Evolutionary conservation across 2,888 invertebrate species (phyloP).

Genomic region (Podabrus alpinus): DNA sequence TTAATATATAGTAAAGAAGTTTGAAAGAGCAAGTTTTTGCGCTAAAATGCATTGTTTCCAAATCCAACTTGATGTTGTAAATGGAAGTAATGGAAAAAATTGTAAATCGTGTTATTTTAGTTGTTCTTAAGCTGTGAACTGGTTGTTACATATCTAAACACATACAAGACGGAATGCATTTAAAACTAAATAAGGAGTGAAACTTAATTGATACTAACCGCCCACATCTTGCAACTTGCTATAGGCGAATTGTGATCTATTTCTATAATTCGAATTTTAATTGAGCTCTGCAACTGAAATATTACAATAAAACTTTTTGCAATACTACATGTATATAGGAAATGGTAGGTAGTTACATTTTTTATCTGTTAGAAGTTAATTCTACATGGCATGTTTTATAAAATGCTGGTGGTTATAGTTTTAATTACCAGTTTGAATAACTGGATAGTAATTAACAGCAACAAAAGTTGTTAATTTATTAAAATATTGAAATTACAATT

Average conservation of each 20-base stretch:
- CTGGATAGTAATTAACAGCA: neutral
- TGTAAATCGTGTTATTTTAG: slow-evolving; percentile 23
- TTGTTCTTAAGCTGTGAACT: slow-evolving; percentile 11
- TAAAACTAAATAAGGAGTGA: slow-evolving; percentile 41
- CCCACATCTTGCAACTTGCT: slow-evolving; percentile 39
- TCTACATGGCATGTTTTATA: neutral
- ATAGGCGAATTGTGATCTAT: slow-evolving; percentile 35
- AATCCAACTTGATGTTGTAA: neutral
- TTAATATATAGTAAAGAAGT: neutral
- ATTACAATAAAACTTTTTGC: slow-evolving; percentile 8
- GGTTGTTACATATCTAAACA: slow-evolving; percentile 30
- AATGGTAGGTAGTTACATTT: slow-evolving; percentile 1
- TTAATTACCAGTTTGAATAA: neutral
- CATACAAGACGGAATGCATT: slow-evolving; percentile 26
- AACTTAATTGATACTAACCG: slow-evolving; percentile 42
- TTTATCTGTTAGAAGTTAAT: neutral
- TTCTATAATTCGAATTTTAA: slow-evolving; percentile 35
- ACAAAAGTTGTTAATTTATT: neutral
- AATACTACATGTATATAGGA: neutral
- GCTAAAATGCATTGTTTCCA: neutral
- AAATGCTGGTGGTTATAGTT: neutral
- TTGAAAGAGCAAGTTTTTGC: neutral
- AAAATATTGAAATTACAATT: neutral
- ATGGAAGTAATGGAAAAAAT: neutral
- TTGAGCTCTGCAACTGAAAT: slow-evolving; percentile 23